Evolutionary conservation across 2,113 vertebrate genomes (phyloP), one percentile per base, ranked within the genome.

Genomic region (Nerophis ophidion): DNA sequence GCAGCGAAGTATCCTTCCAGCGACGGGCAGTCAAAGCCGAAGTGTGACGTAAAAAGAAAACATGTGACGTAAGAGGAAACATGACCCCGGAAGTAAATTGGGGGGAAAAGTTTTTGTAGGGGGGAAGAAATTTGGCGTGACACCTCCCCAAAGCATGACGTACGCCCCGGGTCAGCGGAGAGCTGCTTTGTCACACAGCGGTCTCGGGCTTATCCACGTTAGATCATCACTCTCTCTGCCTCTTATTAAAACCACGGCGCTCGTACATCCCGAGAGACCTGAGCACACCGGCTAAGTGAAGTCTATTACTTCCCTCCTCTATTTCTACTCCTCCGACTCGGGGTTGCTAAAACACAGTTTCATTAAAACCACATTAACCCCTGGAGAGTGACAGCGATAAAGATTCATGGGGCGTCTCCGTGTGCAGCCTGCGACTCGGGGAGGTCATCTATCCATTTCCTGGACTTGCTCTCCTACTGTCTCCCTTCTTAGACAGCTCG

Each of bases 301-400:
- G 79, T 81, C 81, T 81, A 83, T 83, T 76, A 81, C 76, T 76
- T 69, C 57, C 44, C 57, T 75, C 57, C 16, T 60, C 57, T 68
- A 36, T 66, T 79, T 67, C 51, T 70, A 63, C 45, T 60, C 58
- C 54, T 68, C 60, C 54, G 57, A 63, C 65, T 71, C 75, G 71
- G 70, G 70, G n/a, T n/a, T 79, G 80, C 77, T 81, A 81, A 83
- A 75, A 75, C 69, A 76, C 68, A 74, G 72, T 79, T 82, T 84
- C 74, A 85, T 87, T 78, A 80, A 82, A 82, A 81, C 53, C 78
- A 77, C 77, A 83, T 84, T 77, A 83, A 81, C 81, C 80, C 71
- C 68, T 54, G 71, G 65, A 71, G 71, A 78, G 66, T 77, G 72
- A 66, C 74, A 77, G 74, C 75, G 69, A 80, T 77, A 68, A 80